Base-by-base conservation (phyloP, 2,113 vertebrate genomes). In the Cnemophilus loriae region DNA sequence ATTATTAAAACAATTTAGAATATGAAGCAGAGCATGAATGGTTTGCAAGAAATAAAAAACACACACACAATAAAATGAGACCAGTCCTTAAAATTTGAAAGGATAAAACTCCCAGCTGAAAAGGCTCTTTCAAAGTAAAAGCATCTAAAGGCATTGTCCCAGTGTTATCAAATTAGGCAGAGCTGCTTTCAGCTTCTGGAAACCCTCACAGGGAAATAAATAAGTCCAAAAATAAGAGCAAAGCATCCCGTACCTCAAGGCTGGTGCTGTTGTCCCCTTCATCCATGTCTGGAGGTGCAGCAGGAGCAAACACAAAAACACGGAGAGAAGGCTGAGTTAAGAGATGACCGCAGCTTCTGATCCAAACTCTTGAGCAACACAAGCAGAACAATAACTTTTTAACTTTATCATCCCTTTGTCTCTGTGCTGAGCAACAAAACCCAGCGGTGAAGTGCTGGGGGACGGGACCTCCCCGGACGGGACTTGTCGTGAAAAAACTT, bases 181-280 rank as follows among this genome's bases (percentile, higher is more conserved):
- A 10, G 39, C 2, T 41, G 14, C 24, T 33, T 42, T 7, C n/a
- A 83, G 35, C 18, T 55, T 16, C 33, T 16, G 20, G 44, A 87
- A 75, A 23, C 5, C 3, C 6, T 7, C 32, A 10, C 0, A 11
- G 16, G 6, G 24, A 73, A 57, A 55, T 3, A 44, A 80, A 4
- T 0, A 16, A 1, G 1, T 7, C 23, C 24, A 21, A 53, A 65
- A 55, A 3, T 1, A n/a, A 27, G 1, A 55, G 14, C 16, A 23
- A 26, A 69, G 33, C 13, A 11, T 1, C 3, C 2, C 0, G 1
- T 95, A 97, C 97, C 97, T 96, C 68, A 3, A 87, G 52, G 97
- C 98, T 97, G 85, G 73, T 87, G 61, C 9, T 93, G 44, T 97
- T 97, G 19, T 97, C 96, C 12, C 88, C 94, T 21, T 96, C 96